Base-by-base conservation (phyloP, 2,113 vertebrate genomes). In the Elgaria multicarinata region DNA sequence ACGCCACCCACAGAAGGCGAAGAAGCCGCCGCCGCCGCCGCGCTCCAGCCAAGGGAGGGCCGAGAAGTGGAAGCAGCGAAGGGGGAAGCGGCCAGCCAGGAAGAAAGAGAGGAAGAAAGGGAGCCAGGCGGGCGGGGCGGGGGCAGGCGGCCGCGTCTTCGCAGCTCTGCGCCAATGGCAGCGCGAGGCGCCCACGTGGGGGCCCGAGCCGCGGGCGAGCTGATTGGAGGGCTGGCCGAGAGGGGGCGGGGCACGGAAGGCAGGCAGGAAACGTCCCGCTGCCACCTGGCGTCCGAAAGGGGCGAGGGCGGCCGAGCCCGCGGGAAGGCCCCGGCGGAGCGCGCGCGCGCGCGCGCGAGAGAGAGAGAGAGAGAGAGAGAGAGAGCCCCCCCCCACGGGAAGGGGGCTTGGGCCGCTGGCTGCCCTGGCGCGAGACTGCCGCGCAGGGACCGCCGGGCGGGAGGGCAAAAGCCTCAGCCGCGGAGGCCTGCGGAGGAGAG, bases 1-100 rank as follows among this genome's bases (percentile, higher is more conserved):
- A 92, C 97, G 96, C 98, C 98, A 98, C 98, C 98, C 98, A 98
- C 98, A 98, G 97, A 97, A 97, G 88, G 50, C 64, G 33, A 4
- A 71, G 92, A 31, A 42, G 18, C 64, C 18, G 39, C 3, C 31
- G 42, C 18, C 0, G 64, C 82, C 69, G 33, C 67, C n/a, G 18
- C n/a, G 1, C 33, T 74, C 71, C 71, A 28, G 3, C 10, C 5
- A 6, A n/a, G 22, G 69, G 12, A 13, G 9, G 55, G 22, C 8
- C 67, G 83, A n/a, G 12, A 2, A 55, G 71, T 4, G 6, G 53
- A 14, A 16, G 72, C 46, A 2, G 12, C 31, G 71, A 10, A 55
- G 64, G 74, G n/a, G 39, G 44, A 14, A 33, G 58, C 50, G 7
- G 28, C 31, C n/a, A n/a, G n/a, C n/a, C n/a, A 1, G 46, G 16